phyloP scores from a whole-genome alignment of 2,113 vertebrate species.

The Ptilorrhoa leucosticta region DNA sequence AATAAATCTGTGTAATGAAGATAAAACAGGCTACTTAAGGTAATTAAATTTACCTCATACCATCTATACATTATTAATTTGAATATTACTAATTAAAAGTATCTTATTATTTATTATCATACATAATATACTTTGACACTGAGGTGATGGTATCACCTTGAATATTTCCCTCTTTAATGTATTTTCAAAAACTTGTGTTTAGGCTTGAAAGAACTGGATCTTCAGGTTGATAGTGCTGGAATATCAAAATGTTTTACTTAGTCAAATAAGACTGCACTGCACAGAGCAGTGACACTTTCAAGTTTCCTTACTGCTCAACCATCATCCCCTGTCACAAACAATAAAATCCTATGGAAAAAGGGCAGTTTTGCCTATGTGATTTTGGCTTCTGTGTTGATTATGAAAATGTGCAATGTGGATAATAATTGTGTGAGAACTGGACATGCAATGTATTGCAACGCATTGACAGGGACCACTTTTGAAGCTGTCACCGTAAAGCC shows the following conservation, averaged over 20 bases:
- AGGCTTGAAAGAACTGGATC: neutral
- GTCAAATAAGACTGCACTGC: neutral
- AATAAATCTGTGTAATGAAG: neutral
- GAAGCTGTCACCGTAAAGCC: neutral
- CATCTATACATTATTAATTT: neutral
- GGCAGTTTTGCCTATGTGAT: neutral
- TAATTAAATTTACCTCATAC: neutral
- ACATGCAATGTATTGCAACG: accelerated
- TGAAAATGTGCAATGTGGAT: neutral
- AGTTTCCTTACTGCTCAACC: neutral
- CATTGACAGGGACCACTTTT: neutral
- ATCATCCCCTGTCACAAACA: neutral
- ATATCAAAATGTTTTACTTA: neutral
- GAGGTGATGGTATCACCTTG: neutral
- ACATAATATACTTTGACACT: neutral
- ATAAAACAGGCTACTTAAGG: neutral
- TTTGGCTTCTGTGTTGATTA: neutral
- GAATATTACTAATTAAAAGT: neutral
- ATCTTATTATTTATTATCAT: neutral
- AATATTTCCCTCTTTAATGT: neutral
- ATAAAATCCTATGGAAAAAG: neutral
- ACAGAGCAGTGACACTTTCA: neutral
- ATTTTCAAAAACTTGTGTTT: neutral
- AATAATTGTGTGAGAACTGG: neutral
- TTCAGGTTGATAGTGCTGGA: neutral